Conservation (phyloP, 2,888 invertebrate species). For the Ichneumoninae sp. region DNA sequence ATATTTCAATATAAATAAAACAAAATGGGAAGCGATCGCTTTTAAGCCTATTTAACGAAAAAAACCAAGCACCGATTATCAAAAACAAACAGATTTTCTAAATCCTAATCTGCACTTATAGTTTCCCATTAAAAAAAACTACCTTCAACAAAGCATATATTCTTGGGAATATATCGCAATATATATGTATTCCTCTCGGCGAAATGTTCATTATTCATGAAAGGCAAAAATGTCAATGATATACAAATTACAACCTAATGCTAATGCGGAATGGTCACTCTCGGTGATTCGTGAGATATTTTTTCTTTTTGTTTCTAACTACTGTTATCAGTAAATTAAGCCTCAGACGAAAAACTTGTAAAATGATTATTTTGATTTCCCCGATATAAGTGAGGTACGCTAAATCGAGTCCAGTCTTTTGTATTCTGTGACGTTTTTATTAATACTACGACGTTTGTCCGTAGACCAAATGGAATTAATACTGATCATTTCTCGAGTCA, state of each 20-base stretch:
- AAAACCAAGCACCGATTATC: conserved; percentile 76
- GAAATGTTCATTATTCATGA: conserved; percentile 33
- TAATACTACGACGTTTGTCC: conserved; percentile 60
- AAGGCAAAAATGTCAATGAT: conserved; percentile 62
- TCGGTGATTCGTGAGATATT: conserved; percentile 49
- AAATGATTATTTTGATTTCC: conserved; percentile 37
- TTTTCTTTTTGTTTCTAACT: conserved; percentile 6
- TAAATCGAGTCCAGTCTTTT: conserved; percentile 67
- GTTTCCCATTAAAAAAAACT: conserved; percentile 47
- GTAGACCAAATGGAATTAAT: conserved; percentile 70
- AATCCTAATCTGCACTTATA: conserved; percentile 41
- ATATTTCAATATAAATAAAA: conserved; percentile 62
- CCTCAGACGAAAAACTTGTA: conserved; percentile 65
- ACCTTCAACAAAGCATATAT: conserved; percentile 73
- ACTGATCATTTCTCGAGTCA: conserved; percentile 67
- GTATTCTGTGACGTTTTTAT: conserved; percentile 61
- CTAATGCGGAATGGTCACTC: conserved; percentile 75
- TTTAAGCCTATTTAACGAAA: conserved; percentile 71
- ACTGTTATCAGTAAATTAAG: conserved; percentile 58
- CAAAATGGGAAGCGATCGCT: conserved; percentile 68
- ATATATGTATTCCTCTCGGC: conserved; percentile 32
- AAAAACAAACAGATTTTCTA: conserved; percentile 60
- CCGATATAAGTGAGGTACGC: conserved; percentile 27
- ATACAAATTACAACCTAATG: conserved; percentile 71
- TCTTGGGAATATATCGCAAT: conserved; percentile 63